Base-by-base conservation (phyloP, 1,140 invertebrate species). In the Anastatus disparis region DNA sequence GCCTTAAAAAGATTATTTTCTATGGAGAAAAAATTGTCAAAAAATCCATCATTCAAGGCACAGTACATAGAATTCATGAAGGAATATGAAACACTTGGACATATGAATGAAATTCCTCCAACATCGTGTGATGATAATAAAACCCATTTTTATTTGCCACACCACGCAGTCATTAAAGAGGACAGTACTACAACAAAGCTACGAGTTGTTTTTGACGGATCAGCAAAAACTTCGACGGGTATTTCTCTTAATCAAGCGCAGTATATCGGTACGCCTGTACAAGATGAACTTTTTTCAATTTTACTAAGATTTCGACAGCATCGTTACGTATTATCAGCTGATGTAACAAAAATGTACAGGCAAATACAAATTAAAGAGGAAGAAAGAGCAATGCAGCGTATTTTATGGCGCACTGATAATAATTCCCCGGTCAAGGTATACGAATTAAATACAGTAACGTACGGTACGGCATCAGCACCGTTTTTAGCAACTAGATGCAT, bases 391-490 rank as follows among this genome's bases (percentile, higher is more conserved):
- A 59, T 74, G 13, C 75, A 78, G 50, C 53, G 76, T 66, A 80
- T 85, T 27, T 20, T 67, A n/a, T 67, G 52, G 64, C 7, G 3
- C 2, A 27, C 22, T 12, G 40, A 67, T 13, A 46, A 4, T 20
- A 13, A 52, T n/a, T 8, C 12, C 1, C 10, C 56, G n/a, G 20
- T 46, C 12, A 50, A 52, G 4, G 31, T 22, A 26, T 61, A 52
- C 13, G 3, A 2, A 8, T 46, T 44, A 26, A 69, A 52, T 20
- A 67, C 53, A 2, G 65, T 67, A 0, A 67, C 65, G 0, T 85
- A 83, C 75, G 82, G 84, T 3, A 74, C 77, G 12, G 67, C 69
- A 29, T 74, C 73, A 4, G 76, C 78, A 3, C 77, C 83, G 10
- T 67, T 56, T 55, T 15, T 58, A 0, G 65, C 65, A 0, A 67